These are phyloP conservation scores for Phycodurus eques DNA, from an alignment of 2,113 vertebrate species.

Conservation along the genomic window DNA sequence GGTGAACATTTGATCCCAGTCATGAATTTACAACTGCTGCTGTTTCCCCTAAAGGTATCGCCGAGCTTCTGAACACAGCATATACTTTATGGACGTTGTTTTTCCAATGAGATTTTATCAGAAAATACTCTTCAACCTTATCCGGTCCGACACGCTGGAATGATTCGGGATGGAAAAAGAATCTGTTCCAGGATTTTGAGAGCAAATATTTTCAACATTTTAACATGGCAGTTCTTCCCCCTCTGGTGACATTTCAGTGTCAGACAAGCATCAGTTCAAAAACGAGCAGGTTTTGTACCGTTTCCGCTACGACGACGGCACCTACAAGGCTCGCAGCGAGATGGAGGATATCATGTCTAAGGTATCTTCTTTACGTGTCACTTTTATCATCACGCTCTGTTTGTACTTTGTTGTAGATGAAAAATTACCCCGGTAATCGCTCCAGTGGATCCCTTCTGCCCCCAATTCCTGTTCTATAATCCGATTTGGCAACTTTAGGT, in stretches of 20 bases:
- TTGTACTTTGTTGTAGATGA: background rate
- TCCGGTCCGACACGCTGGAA: no score
- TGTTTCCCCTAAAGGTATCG: conserved; percentile 6
- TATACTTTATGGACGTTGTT: background rate
- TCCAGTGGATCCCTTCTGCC: background rate
- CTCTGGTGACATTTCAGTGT: conserved; percentile 75
- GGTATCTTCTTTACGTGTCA: conserved; percentile 63
- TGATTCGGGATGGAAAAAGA: background rate
- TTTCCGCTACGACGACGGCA: conserved; percentile 96
- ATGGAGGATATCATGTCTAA: conserved; percentile 98
- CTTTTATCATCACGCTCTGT: background rate
- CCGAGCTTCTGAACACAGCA: background rate
- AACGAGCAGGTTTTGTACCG: conserved; percentile 97
- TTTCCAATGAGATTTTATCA: no score
- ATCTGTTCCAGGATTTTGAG: background rate
- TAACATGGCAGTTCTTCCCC: background rate
- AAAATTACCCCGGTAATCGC: background rate
- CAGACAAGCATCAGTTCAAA: conserved; percentile 98
- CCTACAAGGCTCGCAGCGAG: conserved; percentile 95
- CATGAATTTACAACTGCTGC: conserved; percentile 13
- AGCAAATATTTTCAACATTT: background rate
- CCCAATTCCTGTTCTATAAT: background rate
- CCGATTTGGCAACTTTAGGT: conserved; percentile 6
- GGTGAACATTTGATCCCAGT: conserved; percentile 27
- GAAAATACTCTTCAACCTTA: no score